phyloP scores from a whole-genome alignment of 2,113 vertebrate genomes.

The Macrotus californicus region DNA sequence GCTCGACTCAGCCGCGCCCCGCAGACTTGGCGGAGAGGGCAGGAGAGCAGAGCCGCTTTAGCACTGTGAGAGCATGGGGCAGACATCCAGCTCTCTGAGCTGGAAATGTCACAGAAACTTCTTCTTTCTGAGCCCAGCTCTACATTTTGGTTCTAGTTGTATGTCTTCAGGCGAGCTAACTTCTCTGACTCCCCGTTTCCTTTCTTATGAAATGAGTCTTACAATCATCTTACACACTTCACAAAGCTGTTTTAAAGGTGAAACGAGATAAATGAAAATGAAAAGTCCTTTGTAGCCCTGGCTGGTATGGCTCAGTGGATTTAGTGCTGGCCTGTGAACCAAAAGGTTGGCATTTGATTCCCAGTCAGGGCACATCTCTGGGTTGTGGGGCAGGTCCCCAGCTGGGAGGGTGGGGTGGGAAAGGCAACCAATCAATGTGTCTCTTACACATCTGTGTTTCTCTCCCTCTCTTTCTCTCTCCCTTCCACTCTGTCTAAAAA shows the following conservation, averaged over 20 bases:
- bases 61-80: neutral
- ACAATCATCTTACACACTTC: neutral
- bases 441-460: too few species aligned
- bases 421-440: too few species aligned
- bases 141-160: neutral
- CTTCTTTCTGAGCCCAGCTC: neutral
- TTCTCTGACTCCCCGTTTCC: neutral
- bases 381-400: too few species aligned
- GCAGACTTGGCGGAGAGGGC: too few species aligned
- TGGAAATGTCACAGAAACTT: neutral
- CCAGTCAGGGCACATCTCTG: too few species aligned
- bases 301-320: too few species aligned
- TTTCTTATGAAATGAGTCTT: neutral
- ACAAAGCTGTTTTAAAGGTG: neutral
- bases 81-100: neutral
- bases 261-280: neutral
- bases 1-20: neutral
- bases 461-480: too few species aligned
- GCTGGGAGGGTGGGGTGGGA: too few species aligned
- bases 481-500: too few species aligned
- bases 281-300: neutral
- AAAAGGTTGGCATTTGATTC: too few species aligned
- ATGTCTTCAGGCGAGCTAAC: neutral
- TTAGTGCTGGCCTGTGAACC: too few species aligned
- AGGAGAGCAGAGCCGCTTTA: neutral